Evolutionary conservation across 2,888 invertebrate species (phyloP).

Genomic region (Bruchidius siliquastri): DNA sequence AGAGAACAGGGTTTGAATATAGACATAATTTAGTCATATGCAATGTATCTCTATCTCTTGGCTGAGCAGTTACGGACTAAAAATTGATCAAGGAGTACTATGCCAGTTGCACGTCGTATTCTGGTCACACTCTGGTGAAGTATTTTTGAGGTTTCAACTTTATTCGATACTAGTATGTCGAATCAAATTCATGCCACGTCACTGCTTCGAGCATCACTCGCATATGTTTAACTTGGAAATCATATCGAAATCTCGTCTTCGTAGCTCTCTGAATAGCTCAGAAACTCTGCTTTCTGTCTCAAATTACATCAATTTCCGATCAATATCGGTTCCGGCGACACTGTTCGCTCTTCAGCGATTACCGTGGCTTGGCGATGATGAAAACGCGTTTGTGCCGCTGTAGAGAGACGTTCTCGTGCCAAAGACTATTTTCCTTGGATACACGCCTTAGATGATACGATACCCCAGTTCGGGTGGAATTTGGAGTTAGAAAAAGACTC

Average conservation of each 20-base stretch:
- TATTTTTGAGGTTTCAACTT: too few relatives aligned
- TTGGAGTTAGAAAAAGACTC: background rate
- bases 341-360: background rate
- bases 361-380: constrained; percentile 2
- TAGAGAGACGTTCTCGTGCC: constrained; percentile 30
- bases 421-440: constrained; percentile 35
- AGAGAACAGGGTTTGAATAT: too few relatives aligned
- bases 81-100: too few relatives aligned
- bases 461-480: background rate
- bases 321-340: constrained; percentile 33
- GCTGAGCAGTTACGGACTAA: too few relatives aligned
- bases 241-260: constrained; percentile 30
- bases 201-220: constrained; percentile 14
- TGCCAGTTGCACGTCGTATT: too few relatives aligned
- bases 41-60: too few relatives aligned
- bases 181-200: background rate
- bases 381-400: constrained; percentile 21
- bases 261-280: constrained; percentile 30
- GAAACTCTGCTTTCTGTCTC: constrained; percentile 32
- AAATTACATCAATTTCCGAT: constrained; percentile 46
- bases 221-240: constrained; percentile 35
- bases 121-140: too few relatives aligned
- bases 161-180: background rate
- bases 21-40: too few relatives aligned
- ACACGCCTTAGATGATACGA: constrained; percentile 10